These are phyloP conservation scores for Volucella inanis DNA, from an alignment of 2,888 invertebrate species.

Conservation along the genomic window DNA sequence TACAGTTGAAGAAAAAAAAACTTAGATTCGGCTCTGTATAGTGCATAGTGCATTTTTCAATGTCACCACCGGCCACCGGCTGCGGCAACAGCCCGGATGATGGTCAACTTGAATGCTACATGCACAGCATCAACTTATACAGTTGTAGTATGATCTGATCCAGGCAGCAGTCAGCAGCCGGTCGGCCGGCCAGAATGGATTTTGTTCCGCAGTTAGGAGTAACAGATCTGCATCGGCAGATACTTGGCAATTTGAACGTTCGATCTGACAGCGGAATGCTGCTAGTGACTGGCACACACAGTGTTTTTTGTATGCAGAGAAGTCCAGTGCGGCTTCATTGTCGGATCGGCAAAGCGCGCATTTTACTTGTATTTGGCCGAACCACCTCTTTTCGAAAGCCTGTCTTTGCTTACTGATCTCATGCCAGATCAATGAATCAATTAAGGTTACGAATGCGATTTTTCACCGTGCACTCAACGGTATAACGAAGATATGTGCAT, in stretches of 20 bases:
- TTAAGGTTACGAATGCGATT: slow-evolving; percentile 65
- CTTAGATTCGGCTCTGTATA: slow-evolving; percentile 49
- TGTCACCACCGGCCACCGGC: slow-evolving; percentile 68
- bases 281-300: slow-evolving; percentile 16
- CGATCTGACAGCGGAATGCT: slow-evolving; percentile 59
- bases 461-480: slow-evolving; percentile 36
- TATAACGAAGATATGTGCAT: background rate
- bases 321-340: slow-evolving; percentile 50
- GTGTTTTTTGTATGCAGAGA: background rate
- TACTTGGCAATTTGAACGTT: slow-evolving; percentile 61
- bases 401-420: slow-evolving; percentile 68
- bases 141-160: slow-evolving; percentile 25
- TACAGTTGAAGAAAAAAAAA: slow-evolving; percentile 20
- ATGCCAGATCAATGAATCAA: slow-evolving; percentile 74
- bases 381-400: slow-evolving; percentile 71
- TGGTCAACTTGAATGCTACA: slow-evolving; percentile 52
- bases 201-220: slow-evolving; percentile 48
- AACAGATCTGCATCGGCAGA: slow-evolving; percentile 56
- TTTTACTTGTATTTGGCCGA: slow-evolving; percentile 49
- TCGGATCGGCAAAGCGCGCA: slow-evolving; percentile 42
- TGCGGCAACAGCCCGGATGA: slow-evolving; percentile 58
- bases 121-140: slow-evolving; percentile 29
- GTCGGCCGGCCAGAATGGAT: slow-evolving; percentile 20
- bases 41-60: slow-evolving; percentile 72
- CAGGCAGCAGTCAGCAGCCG: slow-evolving; percentile 2